Base-by-base conservation (phyloP, 1,140 invertebrate species). In the Formica selysi region DNA sequence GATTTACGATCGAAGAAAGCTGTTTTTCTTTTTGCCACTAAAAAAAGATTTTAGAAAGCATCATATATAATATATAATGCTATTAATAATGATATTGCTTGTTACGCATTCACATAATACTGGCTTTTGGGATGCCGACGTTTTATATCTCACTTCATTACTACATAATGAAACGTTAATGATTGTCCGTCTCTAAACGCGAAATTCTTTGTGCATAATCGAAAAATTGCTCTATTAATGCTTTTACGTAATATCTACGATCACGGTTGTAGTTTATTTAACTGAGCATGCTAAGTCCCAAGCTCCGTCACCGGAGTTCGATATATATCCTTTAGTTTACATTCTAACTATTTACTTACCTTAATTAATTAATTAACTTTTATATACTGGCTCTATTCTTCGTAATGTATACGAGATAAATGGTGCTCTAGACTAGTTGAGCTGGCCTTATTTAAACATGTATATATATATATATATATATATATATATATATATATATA, bases 251-350 rank as follows among this genome's bases (percentile, higher is more conserved):
- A 44, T 61, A 80, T 89, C 85, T 79, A 89, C 86, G 86, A 94
- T 94, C 93, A 94, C 94, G 94, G 93, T 94, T 94, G 86, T 92
- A 93, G 92, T 94, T 94, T 92, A 92, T 94, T 95, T 94, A 95
- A 95, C 95, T 95, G 95, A 95, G 95, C 94, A 95, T 95, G 95
- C 95, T 95, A 95, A 95, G 95, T 95, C 95, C 95, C 95, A 95
- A 95, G 95, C 94, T 95, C 95, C 95, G 91, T 93, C 76, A 91
- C 85, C 93, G 95, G 95, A 95, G 95, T 95, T 92, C 92, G 92
- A 92, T 93, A 93, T 93, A 93, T 89, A 90, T 81, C 91, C 85
- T 90, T 93, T 92, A 94, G 68, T 78, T 79, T 89, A 89, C 32
- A 84, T 83, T 16, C 54, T 89, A 62, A 65, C 86, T 70, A 73